Evolutionary conservation across 2,797 vertebrate genomes (phyloP).

Genomic region (Alouatta caraya): DNA sequence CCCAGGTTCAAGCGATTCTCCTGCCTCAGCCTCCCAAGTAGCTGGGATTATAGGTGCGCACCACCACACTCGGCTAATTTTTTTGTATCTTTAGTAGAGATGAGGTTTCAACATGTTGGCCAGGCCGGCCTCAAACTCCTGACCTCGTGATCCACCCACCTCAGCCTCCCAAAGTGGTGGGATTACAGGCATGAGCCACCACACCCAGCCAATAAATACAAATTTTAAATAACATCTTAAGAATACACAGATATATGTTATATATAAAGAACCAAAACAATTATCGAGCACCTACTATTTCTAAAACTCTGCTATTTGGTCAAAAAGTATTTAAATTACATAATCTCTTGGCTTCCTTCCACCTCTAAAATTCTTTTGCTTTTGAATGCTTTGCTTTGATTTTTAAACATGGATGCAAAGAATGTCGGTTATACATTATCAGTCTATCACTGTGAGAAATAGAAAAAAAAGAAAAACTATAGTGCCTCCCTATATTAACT

Average conservation of each 20-base stretch:
- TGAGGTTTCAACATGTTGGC: too few relatives aligned
- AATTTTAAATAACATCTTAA: slow-evolving; percentile 3
- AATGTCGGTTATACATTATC: not conserved
- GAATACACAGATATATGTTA: not conserved
- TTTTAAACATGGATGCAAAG: not conserved
- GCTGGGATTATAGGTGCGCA: too few relatives aligned
- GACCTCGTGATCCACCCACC: too few relatives aligned
- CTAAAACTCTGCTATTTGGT: not conserved
- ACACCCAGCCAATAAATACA: not conserved
- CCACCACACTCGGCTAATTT: too few relatives aligned
- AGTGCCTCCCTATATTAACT: not conserved
- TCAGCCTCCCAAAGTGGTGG: too few relatives aligned
- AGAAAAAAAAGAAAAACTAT: not conserved
- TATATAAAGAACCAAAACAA: not conserved
- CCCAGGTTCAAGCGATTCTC: too few relatives aligned
- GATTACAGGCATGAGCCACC: too few relatives aligned
- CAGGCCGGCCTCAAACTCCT: too few relatives aligned
- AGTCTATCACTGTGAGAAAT: not conserved
- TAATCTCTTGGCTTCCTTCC: not conserved
- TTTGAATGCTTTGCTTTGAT: not conserved
- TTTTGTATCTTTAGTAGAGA: too few relatives aligned
- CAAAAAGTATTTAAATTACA: not conserved
- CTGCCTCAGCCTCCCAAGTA: too few relatives aligned
- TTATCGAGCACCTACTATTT: not conserved
- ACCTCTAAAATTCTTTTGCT: not conserved